These are phyloP conservation scores for Drosophila kanekoi DNA, from an alignment of 2,888 invertebrate genomes.

Conservation along the genomic window DNA sequence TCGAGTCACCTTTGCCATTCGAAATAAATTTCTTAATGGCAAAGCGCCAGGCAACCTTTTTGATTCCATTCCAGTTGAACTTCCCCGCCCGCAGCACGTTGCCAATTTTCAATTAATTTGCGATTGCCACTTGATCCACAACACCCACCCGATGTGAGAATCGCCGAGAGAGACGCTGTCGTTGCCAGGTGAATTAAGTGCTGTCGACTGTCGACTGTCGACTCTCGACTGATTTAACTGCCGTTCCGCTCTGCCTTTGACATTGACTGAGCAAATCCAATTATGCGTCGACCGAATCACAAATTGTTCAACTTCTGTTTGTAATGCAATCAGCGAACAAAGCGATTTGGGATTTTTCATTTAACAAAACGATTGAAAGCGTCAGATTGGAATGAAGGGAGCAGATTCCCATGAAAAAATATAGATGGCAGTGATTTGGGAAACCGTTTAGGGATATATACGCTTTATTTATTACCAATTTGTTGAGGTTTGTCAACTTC, in stretches of 20 bases:
- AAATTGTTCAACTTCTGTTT: conserved; percentile 37
- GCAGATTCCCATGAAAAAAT: conserved; percentile 21
- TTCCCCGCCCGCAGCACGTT: background rate
- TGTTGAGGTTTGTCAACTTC: background rate
- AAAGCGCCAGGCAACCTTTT: conserved; percentile 33
- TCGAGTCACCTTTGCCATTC: conserved; percentile 39
- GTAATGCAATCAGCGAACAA: conserved; percentile 40
- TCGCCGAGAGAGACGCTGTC: conserved; percentile 22
- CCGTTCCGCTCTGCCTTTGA: conserved; percentile 27
- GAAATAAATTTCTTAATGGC: conserved; percentile 42
- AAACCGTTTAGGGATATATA: conserved; percentile 3
- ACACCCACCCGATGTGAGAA: conserved; percentile 15
- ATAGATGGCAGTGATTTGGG: background rate
- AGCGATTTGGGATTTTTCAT: conserved; percentile 37
- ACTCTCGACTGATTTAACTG: conserved; percentile 29
- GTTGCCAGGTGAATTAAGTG: conserved; percentile 19
- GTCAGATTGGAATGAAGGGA: conserved; percentile 5
- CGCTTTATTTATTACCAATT: background rate
- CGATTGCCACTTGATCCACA: conserved; percentile 32
- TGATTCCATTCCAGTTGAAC: conserved; percentile 18
- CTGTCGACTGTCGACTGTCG: conserved; percentile 1
- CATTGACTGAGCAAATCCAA: conserved; percentile 49
- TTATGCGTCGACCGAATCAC: conserved; percentile 29
- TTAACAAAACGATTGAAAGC: conserved; percentile 9
- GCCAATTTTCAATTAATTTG: conserved; percentile 68